Conservation (phyloP, 2,113 vertebrate genomes). For the Aldabrachelys gigantea region DNA sequence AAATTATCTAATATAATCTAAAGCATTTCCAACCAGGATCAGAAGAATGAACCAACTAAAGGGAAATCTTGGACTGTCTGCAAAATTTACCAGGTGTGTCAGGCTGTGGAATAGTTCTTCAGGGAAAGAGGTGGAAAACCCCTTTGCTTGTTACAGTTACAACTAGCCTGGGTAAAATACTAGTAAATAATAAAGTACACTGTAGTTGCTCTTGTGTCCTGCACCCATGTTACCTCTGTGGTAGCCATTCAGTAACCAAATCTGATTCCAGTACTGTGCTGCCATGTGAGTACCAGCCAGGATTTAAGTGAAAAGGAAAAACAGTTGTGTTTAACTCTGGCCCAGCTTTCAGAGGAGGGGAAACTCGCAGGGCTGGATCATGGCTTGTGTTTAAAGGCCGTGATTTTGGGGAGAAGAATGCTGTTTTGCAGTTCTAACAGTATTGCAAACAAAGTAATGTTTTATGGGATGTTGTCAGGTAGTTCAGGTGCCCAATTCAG, state of each 20-base stretch:
- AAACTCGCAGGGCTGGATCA: background rate
- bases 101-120: background rate
- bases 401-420: background rate
- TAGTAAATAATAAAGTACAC: background rate
- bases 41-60: background rate
- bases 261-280: slow-evolving; percentile 35
- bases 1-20: background rate
- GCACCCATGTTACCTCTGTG: background rate
- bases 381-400: background rate
- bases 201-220: background rate
- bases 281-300: background rate
- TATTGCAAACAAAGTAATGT: background rate
- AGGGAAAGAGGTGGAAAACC: background rate
- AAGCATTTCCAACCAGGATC: background rate
- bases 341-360: background rate
- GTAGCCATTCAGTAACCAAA: background rate
- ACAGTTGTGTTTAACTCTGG: background rate
- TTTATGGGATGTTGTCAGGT: background rate
- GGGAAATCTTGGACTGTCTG: background rate
- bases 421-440: fast-evolving
- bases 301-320: background rate
- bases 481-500: background rate
- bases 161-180: background rate
- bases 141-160: background rate
- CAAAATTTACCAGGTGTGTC: fast-evolving